Evolutionary conservation across 2,113 vertebrate genomes (phyloP), one percentile per base, ranked within the genome.

Genomic region (Galeopterus variegatus): DNA sequence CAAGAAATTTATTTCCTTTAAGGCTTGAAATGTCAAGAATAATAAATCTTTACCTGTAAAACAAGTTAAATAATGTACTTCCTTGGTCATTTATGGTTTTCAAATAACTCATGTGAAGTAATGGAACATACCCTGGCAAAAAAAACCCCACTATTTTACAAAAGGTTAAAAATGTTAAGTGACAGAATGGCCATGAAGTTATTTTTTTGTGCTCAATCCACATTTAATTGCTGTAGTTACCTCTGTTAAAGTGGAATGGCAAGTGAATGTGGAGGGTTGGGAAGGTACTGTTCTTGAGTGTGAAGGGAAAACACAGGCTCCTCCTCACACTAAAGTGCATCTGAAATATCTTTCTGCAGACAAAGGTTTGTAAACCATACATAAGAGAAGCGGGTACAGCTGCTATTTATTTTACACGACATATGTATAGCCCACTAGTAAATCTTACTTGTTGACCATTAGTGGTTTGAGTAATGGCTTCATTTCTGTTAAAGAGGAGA

Each of bases 1-100:
- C 86, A 95, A 95, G 79, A 89, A 83, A 52, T 96, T 69, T 5
- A 94, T 96, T 94, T 56, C 33, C 13, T 88, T 86, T 96, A 82
- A 77, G 75, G 85, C 31, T 95, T 95, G 12, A 91, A 92, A 86
- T 93, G 52, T 96, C 89, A 87, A 76, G 21, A 95, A 41, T 65
- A 94, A 56, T 92, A 95, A 69, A 87, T 45, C 13, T 80, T 95
- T 95, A 56, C 18, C 54, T 82, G 69, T 67, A 73, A 91, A 96
- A 88, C 50, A 13, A 93, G 13, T 77, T 87, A 62, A 94, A 73
- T 58, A 85, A 48, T 83, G 50, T 33, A 75, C 52, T 83, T 97
- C 85, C 19, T 88, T 67, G n/a, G 67, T 85, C 33, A 81, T 76
- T 41, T 73, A 6, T 96, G 33, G 69, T 94, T 93, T 93, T 95